Base-by-base conservation (phyloP, 92 coral and sea anemone genomes). In the Umimayanthus kanabou region DNA sequence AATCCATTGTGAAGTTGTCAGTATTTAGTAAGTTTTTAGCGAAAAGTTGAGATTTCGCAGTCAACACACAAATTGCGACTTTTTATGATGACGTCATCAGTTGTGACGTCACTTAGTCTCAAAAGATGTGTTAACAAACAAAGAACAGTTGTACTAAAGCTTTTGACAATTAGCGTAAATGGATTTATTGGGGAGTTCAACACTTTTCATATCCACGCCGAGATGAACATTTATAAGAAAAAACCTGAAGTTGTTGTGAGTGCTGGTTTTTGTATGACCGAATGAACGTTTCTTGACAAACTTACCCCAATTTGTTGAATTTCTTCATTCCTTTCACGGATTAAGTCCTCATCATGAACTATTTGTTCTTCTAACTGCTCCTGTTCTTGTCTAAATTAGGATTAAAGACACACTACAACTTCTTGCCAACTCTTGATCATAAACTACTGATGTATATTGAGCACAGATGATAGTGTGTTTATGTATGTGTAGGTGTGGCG, bases 291-390 rank as follows among this genome's bases (percentile, higher is more conserved):
- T 4, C 9, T 61, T 61, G 9, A 23, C 20, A 45, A 6, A 57
- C 91, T 40, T 42, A 96, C 99, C 92, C 95, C 99, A 78, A 97
- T 91, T 82, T 95, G 96, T 61, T 96, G 88, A 71, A 93, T 87
- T 87, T 95, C 91, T 40, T 92, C 96, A 75, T 97, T 96, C 84
- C 99, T 89, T 84, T 97, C 99, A n/a, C 92, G 91, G 77, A 94
- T 91, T 42, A 94, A 82, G 25, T 90, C 89, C 90, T 97, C 96
- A 72, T 97, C 99, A 86, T 92, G 72, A 42, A 92, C 92, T 80
- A 95, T 94, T 82, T 94, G 94, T 70, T 93, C 89, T 76, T 92
- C 94, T 67, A 97, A 77, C 80, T 96, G 98, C 33, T 92, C 92
- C 30, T 92, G 97, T 72, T 92, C 94, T 67, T 89, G 93, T 77